phyloP scores from a whole-genome alignment of 1,140 invertebrate species.

The Brachionus asplanchnoidis region DNA sequence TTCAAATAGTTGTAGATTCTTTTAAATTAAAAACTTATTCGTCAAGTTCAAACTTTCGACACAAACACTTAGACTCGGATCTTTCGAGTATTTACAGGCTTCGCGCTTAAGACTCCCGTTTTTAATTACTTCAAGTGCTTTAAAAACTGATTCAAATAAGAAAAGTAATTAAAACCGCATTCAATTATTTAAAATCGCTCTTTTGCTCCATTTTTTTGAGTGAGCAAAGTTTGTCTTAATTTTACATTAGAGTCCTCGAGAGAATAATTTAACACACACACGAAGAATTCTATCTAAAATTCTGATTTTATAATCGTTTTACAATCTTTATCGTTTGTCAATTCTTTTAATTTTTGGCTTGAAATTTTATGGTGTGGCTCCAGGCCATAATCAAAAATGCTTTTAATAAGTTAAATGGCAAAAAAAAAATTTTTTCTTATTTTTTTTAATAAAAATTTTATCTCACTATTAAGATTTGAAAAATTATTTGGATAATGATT shows the following conservation, averaged over 20 bases:
- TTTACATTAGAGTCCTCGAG: neutral
- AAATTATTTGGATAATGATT: too few species aligned
- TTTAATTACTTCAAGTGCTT: neutral
- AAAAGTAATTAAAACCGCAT: constrained; percentile 2
- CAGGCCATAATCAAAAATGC: neutral
- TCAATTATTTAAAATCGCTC: neutral
- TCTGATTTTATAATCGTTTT: neutral
- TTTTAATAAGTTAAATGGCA: neutral
- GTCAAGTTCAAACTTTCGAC: constrained; percentile 9
- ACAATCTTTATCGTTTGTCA: neutral
- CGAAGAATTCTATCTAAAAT: neutral
- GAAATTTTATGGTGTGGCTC: neutral
- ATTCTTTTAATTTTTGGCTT: neutral
- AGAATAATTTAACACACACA: neutral
- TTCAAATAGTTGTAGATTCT: neutral
- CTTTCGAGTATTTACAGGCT: constrained; percentile 17
- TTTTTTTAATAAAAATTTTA: neutral
- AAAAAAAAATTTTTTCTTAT: neutral
- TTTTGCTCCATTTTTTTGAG: neutral
- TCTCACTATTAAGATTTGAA: too few species aligned
- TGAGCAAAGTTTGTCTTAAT: neutral
- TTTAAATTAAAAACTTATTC: constrained; percentile 22
- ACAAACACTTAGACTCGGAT: neutral
- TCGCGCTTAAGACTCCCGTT: neutral
- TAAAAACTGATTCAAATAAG: neutral